Evolutionary conservation across 2,888 invertebrate species (phyloP), one percentile per base, ranked within the genome.

Genomic region (Xylota segnis): DNA sequence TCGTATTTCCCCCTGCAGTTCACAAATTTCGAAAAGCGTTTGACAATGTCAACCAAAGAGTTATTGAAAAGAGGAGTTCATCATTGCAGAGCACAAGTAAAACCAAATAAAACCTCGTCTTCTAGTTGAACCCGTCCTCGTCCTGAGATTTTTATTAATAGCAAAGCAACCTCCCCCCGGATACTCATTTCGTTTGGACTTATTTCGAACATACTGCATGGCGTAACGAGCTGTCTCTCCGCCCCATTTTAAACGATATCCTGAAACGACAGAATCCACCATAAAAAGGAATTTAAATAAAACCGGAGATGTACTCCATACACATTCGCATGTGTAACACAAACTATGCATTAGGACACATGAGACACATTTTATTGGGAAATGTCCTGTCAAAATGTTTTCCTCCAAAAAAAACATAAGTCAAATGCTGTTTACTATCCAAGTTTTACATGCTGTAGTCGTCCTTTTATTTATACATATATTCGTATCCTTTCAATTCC

Each of bases 301-400:
- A 34, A 34, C 37, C 58, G 34, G 16, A 37, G 16, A 34, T 58
- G 58, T 58, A 37, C 18, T 37, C 9, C 16, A 56, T 56, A 18
- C 18, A 10, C 10, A 5, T 7, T 32, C 14, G 29, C 0, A 34
- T 32, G 18, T 56, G 10, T 7, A 10, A 50, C 50, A 43, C 43
- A 43, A 43, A 43, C 43, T 43, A 43, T 43, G 43, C 43, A 43
- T 43, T 43, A 27, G 50, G 12, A 27, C 50, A 27, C 50, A 50
- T 27, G 50, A 27, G 27, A 23, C 4, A 50, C 50, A 23, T n/a
- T 50, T 50, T 50, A n/a, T 16, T 5, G 14, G 23, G 10, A 63
- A 29, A 23, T 63, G 29, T 63, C 32, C 47, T 50, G 63, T 65
- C 63, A 65, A 47, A 65, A 50, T 65, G 16, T 47, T 65, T 47